A percentile compares a stretch with the other conserved stretches of the same genome.
These are phyloP conservation scores for Philaethria dido DNA, from an alignment of 2,888 invertebrate species.

Conservation along the genomic window DNA sequence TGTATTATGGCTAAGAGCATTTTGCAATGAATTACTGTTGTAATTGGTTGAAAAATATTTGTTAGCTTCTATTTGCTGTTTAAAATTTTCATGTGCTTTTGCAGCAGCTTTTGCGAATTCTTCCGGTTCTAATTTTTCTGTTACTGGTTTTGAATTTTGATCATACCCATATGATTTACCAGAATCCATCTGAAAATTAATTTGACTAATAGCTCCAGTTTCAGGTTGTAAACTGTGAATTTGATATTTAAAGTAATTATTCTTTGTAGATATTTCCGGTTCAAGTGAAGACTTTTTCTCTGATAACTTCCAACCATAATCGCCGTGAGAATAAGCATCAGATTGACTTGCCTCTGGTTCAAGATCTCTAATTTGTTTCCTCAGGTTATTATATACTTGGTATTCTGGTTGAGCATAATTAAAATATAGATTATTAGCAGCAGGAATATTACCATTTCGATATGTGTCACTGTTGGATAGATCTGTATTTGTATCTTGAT, in stretches of 20 bases:
- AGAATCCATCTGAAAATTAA: slow-evolving; percentile 73
- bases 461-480: slow-evolving; percentile 65
- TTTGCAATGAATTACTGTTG: slow-evolving; percentile 48
- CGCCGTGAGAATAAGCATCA: slow-evolving; percentile 72
- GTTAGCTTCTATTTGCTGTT: slow-evolving; percentile 61
- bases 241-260: slow-evolving; percentile 60
- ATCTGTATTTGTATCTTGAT: slow-evolving; percentile 55
- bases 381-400: slow-evolving; percentile 58
- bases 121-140: slow-evolving; percentile 65
- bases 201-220: slow-evolving; percentile 65
- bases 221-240: slow-evolving; percentile 56
- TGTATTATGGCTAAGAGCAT: slow-evolving; percentile 46
- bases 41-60: slow-evolving; percentile 53
- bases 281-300: slow-evolving; percentile 64
- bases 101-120: slow-evolving; percentile 77
- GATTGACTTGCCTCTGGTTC: slow-evolving; percentile 65
- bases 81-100: slow-evolving; percentile 72
- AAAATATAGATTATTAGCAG: slow-evolving; percentile 71
- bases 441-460: slow-evolving; percentile 62
- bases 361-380: slow-evolving; percentile 59
- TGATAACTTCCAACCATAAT: slow-evolving; percentile 77
- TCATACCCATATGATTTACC: slow-evolving; percentile 64
- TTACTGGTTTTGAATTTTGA: slow-evolving; percentile 64
- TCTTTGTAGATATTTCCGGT: slow-evolving; percentile 58
- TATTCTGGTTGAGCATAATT: slow-evolving; percentile 73